Evolutionary conservation across 2,888 invertebrate genomes (phyloP), one percentile per base, ranked within the genome.

Genomic region (Caenorhabditis sp.): DNA sequence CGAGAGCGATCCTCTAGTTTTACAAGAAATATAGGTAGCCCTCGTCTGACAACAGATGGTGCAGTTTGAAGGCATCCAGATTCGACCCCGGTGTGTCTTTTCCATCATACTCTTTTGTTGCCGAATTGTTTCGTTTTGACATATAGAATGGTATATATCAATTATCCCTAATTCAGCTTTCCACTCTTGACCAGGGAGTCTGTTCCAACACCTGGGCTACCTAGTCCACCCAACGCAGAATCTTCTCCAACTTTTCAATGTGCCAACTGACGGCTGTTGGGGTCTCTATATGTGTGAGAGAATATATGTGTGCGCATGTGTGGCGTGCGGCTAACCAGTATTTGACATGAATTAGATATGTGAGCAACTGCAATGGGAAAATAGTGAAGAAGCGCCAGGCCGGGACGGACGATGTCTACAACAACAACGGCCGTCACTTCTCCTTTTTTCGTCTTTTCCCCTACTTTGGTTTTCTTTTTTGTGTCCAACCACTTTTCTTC

Each of bases 291-390:
- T 72, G 66, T 68, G 80, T 66, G 66, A 80, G 73, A 68, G 68
- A 66, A 73, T 73, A 80, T 73, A 73, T 73, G 80, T 63, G 80
- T 41, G 84, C 80, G 80, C 80, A 68, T 68, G 66, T 72, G 72
- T 80, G 72, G 66, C 68, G 85, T 69, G 81, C 59, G 35, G 85
- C 85, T 82, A 85, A 85, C 85, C 75, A 82, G 85, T 85, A 85
- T 85, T 85, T 85, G 85, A 85, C 85, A 85, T 85, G 85, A 85
- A 85, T 85, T 85, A 85, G 85, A 85, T 85, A 85, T 85, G 85
- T 82, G 85, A 70, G 63, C 79, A 79, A 79, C 79, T 79, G 79
- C 79, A 70, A 79, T 70, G 79, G 79, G 70, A 70, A 70, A 79
- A 79, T 70, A 70, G 70, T 64, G 79, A 70, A 79, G 79, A 79